Percentiles rank a stretch among this genome's conserved stretches.
phyloP scores from a whole-genome alignment of 2,797 vertebrate genomes.

The Chaetophractus vellerosus region DNA sequence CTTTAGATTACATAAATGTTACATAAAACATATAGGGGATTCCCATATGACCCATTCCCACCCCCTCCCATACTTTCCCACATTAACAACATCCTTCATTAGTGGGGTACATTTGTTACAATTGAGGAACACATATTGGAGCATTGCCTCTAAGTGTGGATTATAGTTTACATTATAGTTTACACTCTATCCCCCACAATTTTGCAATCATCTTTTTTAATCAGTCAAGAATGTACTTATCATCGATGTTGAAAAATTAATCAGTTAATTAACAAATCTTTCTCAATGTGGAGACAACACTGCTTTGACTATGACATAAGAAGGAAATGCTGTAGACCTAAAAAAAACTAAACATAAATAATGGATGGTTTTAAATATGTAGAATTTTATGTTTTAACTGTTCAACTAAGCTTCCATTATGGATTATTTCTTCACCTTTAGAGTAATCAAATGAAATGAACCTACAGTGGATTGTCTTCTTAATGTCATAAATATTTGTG shows the following conservation, averaged over 20 bases:
- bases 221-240: background rate
- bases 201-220: no score
- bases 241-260: background rate
- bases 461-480: background rate
- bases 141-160: no score
- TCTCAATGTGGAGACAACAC: background rate
- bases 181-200: no score
- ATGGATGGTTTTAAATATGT: background rate
- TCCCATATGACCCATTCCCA: no score
- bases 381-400: slow-evolving; percentile 23
- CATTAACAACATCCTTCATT: no score
- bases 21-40: no score
- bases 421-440: background rate
- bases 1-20: no score
- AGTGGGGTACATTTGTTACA: no score
- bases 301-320: background rate
- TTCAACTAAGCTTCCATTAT: background rate
- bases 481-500: background rate
- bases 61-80: no score
- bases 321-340: background rate
- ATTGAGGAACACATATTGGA: no score
- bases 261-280: slow-evolving; percentile 9
- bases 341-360: background rate
- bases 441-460: background rate
- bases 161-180: no score